Percentiles rank a stretch among this genome's conserved stretches.
Evolutionary conservation across 53 echinoderm and acorn worm species (phyloP).

Genomic region (Apostichopus leukothele): DNA sequence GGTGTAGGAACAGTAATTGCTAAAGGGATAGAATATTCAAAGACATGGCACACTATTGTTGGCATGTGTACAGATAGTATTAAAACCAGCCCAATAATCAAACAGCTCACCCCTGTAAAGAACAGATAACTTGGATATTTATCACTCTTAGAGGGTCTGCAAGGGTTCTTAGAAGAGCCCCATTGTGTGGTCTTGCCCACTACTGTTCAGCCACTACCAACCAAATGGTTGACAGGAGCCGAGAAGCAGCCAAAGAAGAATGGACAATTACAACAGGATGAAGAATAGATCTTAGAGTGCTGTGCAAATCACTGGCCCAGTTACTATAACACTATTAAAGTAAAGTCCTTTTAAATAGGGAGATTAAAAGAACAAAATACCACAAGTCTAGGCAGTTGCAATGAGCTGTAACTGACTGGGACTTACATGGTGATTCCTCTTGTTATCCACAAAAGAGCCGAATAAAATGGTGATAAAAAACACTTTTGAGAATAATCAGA

Average conservation of each 20-base stretch:
- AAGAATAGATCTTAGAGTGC: constrained; percentile 25
- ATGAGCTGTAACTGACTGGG: not conserved
- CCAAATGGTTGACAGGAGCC: not conserved
- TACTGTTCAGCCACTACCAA: not conserved
- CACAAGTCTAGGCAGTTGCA: not conserved
- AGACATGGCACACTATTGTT: not conserved
- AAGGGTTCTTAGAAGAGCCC: not conserved
- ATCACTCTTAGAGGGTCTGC: constrained; percentile 9
- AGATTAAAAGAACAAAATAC: constrained; percentile 30
- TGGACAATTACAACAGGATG: constrained; percentile 28
- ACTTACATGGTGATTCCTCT: not conserved
- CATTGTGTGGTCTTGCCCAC: constrained; percentile 4
- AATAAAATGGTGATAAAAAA: not conserved
- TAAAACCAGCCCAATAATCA: constrained; percentile 2
- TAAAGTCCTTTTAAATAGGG: not conserved
- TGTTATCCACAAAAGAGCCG: not conserved
- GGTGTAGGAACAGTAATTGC: not conserved
- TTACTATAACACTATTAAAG: not conserved
- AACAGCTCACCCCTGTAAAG: not conserved
- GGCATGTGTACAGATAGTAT: not conserved
- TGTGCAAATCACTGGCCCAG: constrained; percentile 6
- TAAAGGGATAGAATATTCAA: constrained; percentile 40
- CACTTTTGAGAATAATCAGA: not conserved
- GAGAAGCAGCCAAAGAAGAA: not conserved
- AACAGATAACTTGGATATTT: constrained; percentile 22